Conservation (phyloP, 1,140 invertebrate species). For the Trinorchestia longiramus region DNA sequence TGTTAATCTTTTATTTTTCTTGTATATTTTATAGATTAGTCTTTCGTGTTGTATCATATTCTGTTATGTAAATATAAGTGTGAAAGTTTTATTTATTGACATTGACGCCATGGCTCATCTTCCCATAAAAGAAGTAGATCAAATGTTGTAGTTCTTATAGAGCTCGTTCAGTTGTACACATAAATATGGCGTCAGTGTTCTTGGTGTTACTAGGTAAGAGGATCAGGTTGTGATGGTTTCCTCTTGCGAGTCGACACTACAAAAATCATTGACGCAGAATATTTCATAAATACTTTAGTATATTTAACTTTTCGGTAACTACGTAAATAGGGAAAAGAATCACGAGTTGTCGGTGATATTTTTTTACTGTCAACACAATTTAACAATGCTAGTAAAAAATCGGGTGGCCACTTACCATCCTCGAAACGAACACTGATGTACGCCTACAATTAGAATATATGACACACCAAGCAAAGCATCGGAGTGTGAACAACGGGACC, state of each 20-base stretch:
- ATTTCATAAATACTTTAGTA: no score
- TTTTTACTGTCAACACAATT: constrained; percentile 18
- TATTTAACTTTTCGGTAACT: no score
- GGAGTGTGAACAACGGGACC: neutral
- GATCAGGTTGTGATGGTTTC: no score
- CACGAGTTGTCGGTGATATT: neutral
- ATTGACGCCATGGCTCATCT: no score
- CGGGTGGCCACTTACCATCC: neutral
- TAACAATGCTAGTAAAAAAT: constrained; percentile 12
- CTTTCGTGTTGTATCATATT: neutral
- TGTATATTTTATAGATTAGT: constrained; percentile 2
- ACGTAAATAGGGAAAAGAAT: neutral
- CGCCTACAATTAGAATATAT: constrained; percentile 16
- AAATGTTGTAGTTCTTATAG: no score
- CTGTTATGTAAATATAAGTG: neutral
- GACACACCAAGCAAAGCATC: neutral
- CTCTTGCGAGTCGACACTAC: no score
- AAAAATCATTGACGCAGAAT: no score
- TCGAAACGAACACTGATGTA: neutral
- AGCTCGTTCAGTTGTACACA: no score
- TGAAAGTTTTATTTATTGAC: neutral
- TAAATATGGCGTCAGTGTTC: no score
- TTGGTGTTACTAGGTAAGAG: no score
- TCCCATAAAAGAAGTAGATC: no score
- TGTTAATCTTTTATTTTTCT: neutral